Base-by-base conservation (phyloP, 2,797 vertebrate genomes). In the Trachurus trachurus region DNA sequence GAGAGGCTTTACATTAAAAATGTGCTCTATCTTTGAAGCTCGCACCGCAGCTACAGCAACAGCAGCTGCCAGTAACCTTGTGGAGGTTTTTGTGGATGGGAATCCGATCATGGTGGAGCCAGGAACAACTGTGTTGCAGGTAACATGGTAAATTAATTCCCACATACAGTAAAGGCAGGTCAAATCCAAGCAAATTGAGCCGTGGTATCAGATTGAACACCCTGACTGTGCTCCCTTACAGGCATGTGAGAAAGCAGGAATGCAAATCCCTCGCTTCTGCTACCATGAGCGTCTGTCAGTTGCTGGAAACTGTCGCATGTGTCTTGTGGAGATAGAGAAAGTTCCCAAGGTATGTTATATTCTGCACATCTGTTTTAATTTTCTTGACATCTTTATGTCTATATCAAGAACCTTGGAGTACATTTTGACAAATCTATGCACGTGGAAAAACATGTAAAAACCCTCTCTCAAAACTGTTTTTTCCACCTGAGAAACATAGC, bases 271-370 rank as follows among this genome's bases (percentile, higher is more conserved):
- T 76, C 96, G 97, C 9, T 99, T 99, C 91, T 99, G 98, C 92
- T 98, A 99, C 62, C 98, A 99, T 2, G 98, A 99, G 81, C 96
- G 97, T 22, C 92, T 99, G 80, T 99, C 98, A 9, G 95, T 99
- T 45, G 98, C 98, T 77, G 98, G 98, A 79, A 99, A 99, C 91
- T 99, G 98, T 86, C 96, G 98, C 66, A 99, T 99, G 98, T 99
- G 98, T 93, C 96, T 99, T 73, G 98, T 99, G 88, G 98, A 99
- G 92, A 98, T 99, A 53, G 98, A 99, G 88, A 98, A 96, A 88
- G 93, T 91, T 15, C 93, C 94, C 59, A 95, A 94, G 93, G 93
- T 95, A 86, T 52, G 42, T 45, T 72, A 42, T 16, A 44, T 15
- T 10, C 1, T 56, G 21, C 31, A 13, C 21, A 5, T 66, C n/a